Evolutionary conservation across 2,113 vertebrate species (phyloP), one percentile per base, ranked within the genome.

Genomic region (Synodontis membranacea): DNA sequence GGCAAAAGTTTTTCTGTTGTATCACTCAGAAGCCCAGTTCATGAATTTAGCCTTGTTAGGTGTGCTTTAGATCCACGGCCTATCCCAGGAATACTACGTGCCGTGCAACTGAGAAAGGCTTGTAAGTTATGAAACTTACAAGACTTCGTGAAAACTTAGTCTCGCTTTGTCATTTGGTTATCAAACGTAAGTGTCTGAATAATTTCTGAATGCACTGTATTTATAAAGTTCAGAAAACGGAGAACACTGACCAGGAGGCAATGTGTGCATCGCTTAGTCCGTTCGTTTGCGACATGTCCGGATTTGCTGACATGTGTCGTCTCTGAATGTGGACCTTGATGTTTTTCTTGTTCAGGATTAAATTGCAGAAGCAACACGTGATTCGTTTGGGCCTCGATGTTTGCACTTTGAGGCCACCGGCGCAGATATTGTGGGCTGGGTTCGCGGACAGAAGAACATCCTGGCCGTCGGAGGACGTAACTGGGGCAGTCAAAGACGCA

Each of bases 331-430:
- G 72, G 15, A 46, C 42, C 48, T 75, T 48, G 72, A 75, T 46
- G 72, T 75, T 75, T 75, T 75, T 75, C 72, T 75, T 75, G 42
- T 75, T 75, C 42, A 75, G 72, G 48, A 46, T 75, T n/a, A 75
- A 75, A 48, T 75, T 75, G 72, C 72, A 75, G 42, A 75, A 75
- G 72, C 44, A 48, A n/a, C 72, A 75, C 28, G 21, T 75, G 72
- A 75, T 46, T 75, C 72, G 25, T 75, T 28, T 75, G 42, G 44
- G 42, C 5, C 72, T 75, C n/a, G 72, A n/a, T 48, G 11, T 75
- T 44, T 6, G 42, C 14, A 15, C 42, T n/a, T 75, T 75, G n/a
- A 75, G 42, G 25, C 72, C 48, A 14, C 25, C 72, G n/a, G 72
- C 42, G n/a, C 25, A 75, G 11, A 75, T 48, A 48, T 46, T 48